phyloP scores from a whole-genome alignment of 2,797 vertebrate species.

The Mycteria americana region DNA sequence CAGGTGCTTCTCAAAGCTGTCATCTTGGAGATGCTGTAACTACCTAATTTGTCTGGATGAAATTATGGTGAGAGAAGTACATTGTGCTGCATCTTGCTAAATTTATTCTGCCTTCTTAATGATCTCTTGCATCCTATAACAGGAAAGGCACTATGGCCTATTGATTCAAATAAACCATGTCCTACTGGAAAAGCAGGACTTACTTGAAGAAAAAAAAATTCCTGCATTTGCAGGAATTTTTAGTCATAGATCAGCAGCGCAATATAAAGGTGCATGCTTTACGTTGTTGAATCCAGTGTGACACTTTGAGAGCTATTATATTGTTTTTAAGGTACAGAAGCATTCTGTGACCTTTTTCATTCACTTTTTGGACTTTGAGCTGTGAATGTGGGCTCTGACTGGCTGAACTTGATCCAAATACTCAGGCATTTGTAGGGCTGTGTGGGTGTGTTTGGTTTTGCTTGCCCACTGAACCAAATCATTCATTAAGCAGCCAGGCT shows the following conservation, averaged over 20 bases:
- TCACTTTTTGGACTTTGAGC: slow-evolving; percentile 1
- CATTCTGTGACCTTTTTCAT: background rate
- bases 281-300: background rate
- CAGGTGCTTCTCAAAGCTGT: background rate
- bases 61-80: background rate
- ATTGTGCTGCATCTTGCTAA: background rate
- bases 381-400: background rate
- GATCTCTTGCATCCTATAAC: background rate
- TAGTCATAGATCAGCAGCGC: background rate
- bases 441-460: background rate
- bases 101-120: background rate
- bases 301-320: background rate
- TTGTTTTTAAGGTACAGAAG: background rate
- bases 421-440: background rate
- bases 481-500: background rate
- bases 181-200: background rate
- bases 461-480: background rate
- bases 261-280: background rate
- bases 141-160: background rate
- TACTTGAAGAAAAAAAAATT: background rate
- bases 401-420: background rate
- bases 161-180: background rate
- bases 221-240: background rate
- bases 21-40: background rate
- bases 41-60: background rate